phyloP scores from a whole-genome alignment of 2,888 invertebrate genomes.

The Lepidonotus clava region DNA sequence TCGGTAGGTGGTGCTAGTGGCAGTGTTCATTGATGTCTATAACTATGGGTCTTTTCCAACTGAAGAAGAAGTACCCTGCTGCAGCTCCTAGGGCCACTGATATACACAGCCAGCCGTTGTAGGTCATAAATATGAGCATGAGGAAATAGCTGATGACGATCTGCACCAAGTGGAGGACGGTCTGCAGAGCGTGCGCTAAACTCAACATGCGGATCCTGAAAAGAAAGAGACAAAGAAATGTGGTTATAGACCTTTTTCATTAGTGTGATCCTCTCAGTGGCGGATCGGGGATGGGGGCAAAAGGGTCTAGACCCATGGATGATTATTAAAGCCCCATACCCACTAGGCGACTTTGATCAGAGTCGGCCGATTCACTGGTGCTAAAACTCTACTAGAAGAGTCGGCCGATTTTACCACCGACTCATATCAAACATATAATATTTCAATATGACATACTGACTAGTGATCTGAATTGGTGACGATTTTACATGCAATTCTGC shows the following conservation, averaged over 20 bases:
- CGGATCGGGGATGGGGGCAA: too few species aligned
- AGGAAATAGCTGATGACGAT: constrained; percentile 94
- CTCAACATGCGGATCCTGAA: constrained; percentile 87
- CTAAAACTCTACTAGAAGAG: too few species aligned
- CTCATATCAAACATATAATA: too few species aligned
- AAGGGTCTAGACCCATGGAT: too few species aligned
- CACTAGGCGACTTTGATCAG: too few species aligned
- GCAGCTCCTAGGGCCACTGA: constrained; percentile 93
- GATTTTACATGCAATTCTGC: too few species aligned
- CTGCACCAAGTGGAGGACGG: constrained; percentile 92
- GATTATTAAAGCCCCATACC: too few species aligned
- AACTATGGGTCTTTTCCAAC: constrained; percentile 93
- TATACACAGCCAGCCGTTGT: constrained; percentile 95
- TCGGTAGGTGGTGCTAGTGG: constrained; percentile 85
- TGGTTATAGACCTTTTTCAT: not conserved
- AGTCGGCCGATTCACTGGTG: too few species aligned
- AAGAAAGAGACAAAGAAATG: not conserved
- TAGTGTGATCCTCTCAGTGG: too few species aligned
- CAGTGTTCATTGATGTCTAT: constrained; percentile 97
- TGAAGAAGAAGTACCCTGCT: constrained; percentile 94
- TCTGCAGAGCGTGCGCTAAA: constrained; percentile 90
- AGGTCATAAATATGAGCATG: constrained; percentile 98
- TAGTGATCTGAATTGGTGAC: too few species aligned
- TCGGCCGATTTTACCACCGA: too few species aligned
- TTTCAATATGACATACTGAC: too few species aligned